A percentile compares a stretch with the other conserved stretches of the same genome.
Evolutionary conservation across 2,113 vertebrate species (phyloP).

Genomic region (Eupsittula cactorum): DNA sequence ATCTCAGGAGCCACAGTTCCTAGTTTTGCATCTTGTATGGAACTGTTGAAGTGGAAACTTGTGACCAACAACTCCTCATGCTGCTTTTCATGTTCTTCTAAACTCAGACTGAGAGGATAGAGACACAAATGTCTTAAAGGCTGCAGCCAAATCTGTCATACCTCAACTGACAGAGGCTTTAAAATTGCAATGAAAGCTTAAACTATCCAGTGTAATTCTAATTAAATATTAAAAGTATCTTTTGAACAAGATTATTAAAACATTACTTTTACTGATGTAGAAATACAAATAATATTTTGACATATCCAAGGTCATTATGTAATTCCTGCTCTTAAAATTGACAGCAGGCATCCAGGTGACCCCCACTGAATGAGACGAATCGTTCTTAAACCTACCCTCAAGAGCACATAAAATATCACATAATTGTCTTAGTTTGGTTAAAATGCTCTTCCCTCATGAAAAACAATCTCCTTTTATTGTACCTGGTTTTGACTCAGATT

Average conservation of each 20-base stretch:
- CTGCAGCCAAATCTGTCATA: background rate
- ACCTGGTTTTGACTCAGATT: background rate
- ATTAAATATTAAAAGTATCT: background rate
- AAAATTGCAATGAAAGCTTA: background rate
- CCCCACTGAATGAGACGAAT: background rate
- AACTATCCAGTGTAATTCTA: background rate
- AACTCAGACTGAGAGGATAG: background rate
- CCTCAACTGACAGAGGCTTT: background rate
- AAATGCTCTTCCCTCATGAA: background rate
- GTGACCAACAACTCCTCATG: background rate
- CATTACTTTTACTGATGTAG: background rate
- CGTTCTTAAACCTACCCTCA: background rate
- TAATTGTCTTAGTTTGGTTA: background rate
- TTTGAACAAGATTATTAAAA: background rate
- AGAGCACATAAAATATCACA: background rate
- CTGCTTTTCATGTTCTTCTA: background rate
- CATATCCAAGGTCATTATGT: background rate
- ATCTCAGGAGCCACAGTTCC: background rate
- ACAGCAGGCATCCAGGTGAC: background rate
- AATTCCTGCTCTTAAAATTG: background rate
- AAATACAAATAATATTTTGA: background rate
- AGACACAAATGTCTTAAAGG: background rate
- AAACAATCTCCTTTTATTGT: background rate
- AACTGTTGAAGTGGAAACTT: background rate
- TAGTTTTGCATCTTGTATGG: background rate